Evolutionary conservation across 37 sponge, comb jelly and placozoan genomes (phyloP), one percentile per base, ranked within the genome.

Genomic region (Spongia lamella): DNA sequence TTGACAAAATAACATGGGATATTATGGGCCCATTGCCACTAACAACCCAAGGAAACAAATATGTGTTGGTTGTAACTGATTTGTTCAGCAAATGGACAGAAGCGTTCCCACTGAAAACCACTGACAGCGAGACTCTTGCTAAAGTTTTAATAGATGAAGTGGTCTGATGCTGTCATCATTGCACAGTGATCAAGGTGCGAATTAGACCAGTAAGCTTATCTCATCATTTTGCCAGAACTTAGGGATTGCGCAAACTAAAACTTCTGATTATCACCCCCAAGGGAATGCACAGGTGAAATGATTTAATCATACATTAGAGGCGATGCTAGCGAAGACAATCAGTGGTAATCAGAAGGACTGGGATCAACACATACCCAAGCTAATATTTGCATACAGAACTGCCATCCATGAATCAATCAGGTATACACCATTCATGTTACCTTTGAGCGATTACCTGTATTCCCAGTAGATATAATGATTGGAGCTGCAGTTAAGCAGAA

Each of bases 341-440:
- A n/a, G n/a, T n/a, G n/a, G n/a, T 36, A 72, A 81, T 52, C 82
- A 81, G 56, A 34, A 32, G 35, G 74, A 81, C 66, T 81, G 74
- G 82, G 82, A 81, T 53, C 63, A 20, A 17, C 40, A 71, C 55
- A 16, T 80, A 40, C 71, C 65, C 22, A 69, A 68, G 36, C 35
- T 52, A 14, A 33, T 72, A 24, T 54, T 72, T 51, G 69, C 69
- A 32, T 79, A 79, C 55, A 56, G 79, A 21, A 79, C 79, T 31
- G 56, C 68, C 51, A 66, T 79, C 24, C 79, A 79, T 69, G 79
- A 79, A 30, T 56, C 69, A 26, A 67, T 59, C 17, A 51, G 60
- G 27, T 81, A 33, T 59, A 61, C 82, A 19, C 82, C 82, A 19
- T 72, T 40, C 49, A 51, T 17, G 7, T 63, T 38, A 27, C 38